These are phyloP conservation scores for Pteromalus puparum DNA, from an alignment of 1,140 invertebrate species.

Conservation along the genomic window DNA sequence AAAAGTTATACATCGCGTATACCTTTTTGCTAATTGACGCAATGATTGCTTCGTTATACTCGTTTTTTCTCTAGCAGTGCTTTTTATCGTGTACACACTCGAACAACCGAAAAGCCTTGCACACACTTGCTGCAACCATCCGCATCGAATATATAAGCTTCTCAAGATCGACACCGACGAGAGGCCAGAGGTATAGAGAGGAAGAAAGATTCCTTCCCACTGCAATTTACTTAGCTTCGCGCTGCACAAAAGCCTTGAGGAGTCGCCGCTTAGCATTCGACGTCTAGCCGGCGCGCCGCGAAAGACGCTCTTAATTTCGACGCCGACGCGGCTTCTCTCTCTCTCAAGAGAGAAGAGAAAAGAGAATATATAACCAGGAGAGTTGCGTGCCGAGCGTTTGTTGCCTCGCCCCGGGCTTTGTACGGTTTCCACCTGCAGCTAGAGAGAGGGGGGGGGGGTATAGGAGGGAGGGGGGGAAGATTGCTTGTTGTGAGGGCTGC, in stretches of 20 bases:
- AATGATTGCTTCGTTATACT: neutral
- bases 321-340: neutral
- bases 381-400: neutral
- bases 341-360: neutral
- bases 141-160: neutral
- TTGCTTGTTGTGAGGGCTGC: neutral
- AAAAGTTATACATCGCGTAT: neutral
- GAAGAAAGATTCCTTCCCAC: too few relatives aligned
- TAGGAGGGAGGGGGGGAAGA: neutral
- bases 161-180: neutral
- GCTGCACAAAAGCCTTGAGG: neutral
- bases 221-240: conserved; percentile 13
- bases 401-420: neutral
- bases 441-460: neutral
- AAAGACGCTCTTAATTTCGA: conserved; percentile 43
- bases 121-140: neutral
- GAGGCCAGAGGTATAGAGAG: neutral
- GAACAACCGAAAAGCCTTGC: too few relatives aligned
- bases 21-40: neutral
- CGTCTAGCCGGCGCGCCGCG: conserved; percentile 1
- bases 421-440: conserved; percentile 27
- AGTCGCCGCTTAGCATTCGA: conserved; percentile 16
- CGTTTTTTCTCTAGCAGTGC: too few relatives aligned
- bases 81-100: neutral
- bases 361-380: neutral